These are phyloP conservation scores for Sinocyclocheilus anshuiensis DNA, from an alignment of 2,113 vertebrate species.

Conservation along the genomic window DNA sequence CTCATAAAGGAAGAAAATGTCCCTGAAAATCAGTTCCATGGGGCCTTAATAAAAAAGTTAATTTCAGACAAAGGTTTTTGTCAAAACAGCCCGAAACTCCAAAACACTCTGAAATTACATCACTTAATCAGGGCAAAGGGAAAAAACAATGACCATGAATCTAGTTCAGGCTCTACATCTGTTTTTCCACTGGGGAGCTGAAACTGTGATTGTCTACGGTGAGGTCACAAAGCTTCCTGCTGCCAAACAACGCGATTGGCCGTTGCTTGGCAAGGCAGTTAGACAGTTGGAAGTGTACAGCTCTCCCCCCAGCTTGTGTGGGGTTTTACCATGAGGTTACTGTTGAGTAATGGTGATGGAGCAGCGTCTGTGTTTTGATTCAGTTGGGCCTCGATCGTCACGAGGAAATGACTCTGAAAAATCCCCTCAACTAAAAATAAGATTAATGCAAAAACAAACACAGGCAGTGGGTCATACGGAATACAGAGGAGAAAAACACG, in stretches of 20 bases:
- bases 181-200: conserved; percentile 28
- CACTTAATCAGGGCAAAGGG: conserved; percentile 22
- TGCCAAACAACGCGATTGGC: conserved; percentile 42
- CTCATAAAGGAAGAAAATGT: background rate
- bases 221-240: conserved; percentile 38
- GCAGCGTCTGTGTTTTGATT: conserved; percentile 36
- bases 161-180: conserved; percentile 21
- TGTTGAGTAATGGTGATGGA: conserved; percentile 2
- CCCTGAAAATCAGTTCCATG: background rate
- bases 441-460: background rate
- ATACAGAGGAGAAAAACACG: background rate
- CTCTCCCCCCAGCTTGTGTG: background rate
- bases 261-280: conserved; percentile 24
- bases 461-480: background rate
- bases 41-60: background rate
- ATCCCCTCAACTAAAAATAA: conserved; percentile 30
- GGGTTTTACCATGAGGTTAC: conserved; percentile 47
- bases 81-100: background rate
- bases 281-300: conserved; percentile 42
- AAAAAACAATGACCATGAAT: conserved; percentile 12
- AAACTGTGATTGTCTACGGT: conserved; percentile 28
- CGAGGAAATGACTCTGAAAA: conserved; percentile 51
- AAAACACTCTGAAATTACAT: background rate
- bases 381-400: conserved; percentile 9
- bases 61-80: background rate